Percentiles rank a stretch among this genome's conserved stretches.
Conservation (phyloP, 1,140 invertebrate species). For the Drosophila chauvacae region DNA sequence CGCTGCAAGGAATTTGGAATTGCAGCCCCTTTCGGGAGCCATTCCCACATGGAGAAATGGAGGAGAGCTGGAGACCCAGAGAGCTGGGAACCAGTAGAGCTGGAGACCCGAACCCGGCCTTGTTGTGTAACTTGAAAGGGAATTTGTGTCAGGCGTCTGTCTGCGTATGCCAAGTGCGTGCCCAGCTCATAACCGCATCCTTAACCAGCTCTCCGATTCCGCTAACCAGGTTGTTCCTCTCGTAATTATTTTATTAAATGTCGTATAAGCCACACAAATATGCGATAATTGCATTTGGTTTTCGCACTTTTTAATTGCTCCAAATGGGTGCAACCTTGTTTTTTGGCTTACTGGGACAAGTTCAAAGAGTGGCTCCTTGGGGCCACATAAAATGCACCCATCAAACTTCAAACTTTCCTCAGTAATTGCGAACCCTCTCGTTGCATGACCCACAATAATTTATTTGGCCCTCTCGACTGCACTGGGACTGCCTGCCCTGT, state of each 20-base stretch:
- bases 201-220: background rate
- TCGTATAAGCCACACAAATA: background rate
- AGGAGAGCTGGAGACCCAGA: constrained; percentile 9
- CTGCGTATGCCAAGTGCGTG: constrained; percentile 51
- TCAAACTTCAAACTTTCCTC: constrained; percentile 24
- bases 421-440: constrained; percentile 36
- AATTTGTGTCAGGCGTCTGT: constrained; percentile 62
- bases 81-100: background rate
- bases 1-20: constrained; percentile 54
- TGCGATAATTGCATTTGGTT: constrained; percentile 40
- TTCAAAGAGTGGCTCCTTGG: constrained; percentile 50
- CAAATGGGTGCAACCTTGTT: constrained; percentile 8
- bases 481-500: constrained; percentile 21
- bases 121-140: constrained; percentile 53
- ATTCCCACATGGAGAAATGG: constrained; percentile 11
- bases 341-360: constrained; percentile 53
- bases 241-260: constrained; percentile 48
- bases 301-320: constrained; percentile 45
- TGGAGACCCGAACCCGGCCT: background rate
- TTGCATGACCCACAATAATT: constrained; percentile 56
- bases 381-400: constrained; percentile 38
- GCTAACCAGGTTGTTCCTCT: background rate
- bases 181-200: constrained; percentile 10
- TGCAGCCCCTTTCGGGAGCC: constrained; percentile 42
- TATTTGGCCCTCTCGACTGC: constrained; percentile 35